Percentiles rank a stretch among this genome's conserved stretches.
phyloP scores from a whole-genome alignment of 2,888 invertebrate species.

The Agrochola lychnidis region DNA sequence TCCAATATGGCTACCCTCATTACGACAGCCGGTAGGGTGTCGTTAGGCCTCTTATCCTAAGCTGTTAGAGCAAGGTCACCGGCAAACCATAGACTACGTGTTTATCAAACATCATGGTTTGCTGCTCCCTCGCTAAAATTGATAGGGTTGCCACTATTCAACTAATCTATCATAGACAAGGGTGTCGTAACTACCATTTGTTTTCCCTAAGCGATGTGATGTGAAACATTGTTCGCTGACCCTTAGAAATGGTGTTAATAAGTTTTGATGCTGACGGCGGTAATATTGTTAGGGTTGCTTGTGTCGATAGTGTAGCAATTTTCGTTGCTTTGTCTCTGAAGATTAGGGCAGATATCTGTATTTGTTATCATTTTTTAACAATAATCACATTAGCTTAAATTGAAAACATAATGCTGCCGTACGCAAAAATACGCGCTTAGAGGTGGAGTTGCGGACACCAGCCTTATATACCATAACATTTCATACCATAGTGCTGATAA shows the following conservation, averaged over 20 bases:
- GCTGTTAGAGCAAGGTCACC: conserved; percentile 34
- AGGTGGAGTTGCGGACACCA: not conserved
- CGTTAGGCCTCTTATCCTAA: conserved; percentile 42
- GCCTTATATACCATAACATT: not conserved
- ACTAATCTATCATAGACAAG: conserved; percentile 22
- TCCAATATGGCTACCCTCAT: conserved; percentile 52
- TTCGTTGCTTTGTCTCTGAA: conserved; percentile 7
- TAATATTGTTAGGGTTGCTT: conserved; percentile 24
- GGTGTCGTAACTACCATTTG: not conserved
- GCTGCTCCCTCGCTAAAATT: conserved; percentile 9
- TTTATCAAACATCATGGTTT: conserved; percentile 47
- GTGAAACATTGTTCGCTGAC: not conserved
- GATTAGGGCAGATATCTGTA: not conserved
- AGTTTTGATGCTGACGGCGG: conserved; percentile 25
- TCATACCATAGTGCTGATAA: not conserved
- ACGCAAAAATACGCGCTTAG: not conserved
- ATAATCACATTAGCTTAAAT: not conserved
- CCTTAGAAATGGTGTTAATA: conserved; percentile 11
- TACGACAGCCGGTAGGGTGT: conserved; percentile 32
- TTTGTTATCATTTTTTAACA: not conserved
- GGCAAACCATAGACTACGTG: conserved; percentile 28
- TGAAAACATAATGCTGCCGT: not conserved
- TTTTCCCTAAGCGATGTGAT: conserved; percentile 10
- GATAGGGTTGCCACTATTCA: conserved; percentile 33
- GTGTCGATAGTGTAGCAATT: not conserved